These are phyloP conservation scores for Poecile atricapillus DNA, from an alignment of 2,113 vertebrate species.

Conservation along the genomic window DNA sequence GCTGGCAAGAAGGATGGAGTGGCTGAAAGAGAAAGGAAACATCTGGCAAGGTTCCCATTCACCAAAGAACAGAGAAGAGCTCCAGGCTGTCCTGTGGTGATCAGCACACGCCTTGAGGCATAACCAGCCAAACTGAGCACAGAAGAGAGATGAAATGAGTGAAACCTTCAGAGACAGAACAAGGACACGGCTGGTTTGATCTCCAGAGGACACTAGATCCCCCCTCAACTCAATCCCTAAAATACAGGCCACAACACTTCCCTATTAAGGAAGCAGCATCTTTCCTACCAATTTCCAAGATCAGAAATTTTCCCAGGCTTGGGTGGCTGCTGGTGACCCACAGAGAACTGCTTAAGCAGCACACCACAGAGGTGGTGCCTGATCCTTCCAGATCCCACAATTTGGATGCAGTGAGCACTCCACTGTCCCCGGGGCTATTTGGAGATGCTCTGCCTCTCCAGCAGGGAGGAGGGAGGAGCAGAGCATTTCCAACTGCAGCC, in stretches of 20 bases:
- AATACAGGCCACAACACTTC: neutral
- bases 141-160: accelerated
- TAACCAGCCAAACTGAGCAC: neutral
- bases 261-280: neutral
- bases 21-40: neutral
- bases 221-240: neutral
- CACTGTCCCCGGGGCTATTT: neutral
- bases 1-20: neutral
- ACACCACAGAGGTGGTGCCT: neutral
- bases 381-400: neutral
- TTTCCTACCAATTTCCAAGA: neutral
- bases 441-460: slow-evolving; percentile 3
- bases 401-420: neutral
- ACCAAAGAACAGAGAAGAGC: neutral
- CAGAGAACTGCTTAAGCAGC: neutral
- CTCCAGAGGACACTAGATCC: neutral
- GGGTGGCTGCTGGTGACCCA: neutral
- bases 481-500: slow-evolving; percentile 22
- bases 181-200: neutral
- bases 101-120: neutral
- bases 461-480: neutral
- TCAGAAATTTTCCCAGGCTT: neutral
- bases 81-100: neutral
- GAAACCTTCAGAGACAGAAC: neutral
- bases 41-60: neutral